Evolutionary conservation across 2,888 invertebrate genomes (phyloP).

Genomic region (Lottia scabra): DNA sequence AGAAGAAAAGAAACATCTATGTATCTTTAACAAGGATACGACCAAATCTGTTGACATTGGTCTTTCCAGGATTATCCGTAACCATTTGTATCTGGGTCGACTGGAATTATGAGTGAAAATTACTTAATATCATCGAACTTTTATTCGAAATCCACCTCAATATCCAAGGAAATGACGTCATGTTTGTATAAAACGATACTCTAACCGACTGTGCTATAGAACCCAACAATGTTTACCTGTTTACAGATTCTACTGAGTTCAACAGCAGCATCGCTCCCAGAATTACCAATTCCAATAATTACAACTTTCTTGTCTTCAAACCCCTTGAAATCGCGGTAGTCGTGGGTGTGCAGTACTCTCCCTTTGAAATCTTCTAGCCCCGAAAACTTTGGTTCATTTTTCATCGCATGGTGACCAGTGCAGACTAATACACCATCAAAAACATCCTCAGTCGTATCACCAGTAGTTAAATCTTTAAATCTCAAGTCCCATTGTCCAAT

Average conservation of each 20-base stretch:
- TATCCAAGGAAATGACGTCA: too few species aligned
- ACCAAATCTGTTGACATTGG: too few species aligned
- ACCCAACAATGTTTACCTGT: slow-evolving; percentile 58
- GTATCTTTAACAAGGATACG: too few species aligned
- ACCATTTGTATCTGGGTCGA: too few species aligned
- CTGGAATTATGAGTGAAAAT: too few species aligned
- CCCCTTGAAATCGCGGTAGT: slow-evolving; percentile 51
- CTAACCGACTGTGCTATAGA: too few species aligned
- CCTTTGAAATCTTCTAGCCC: slow-evolving; percentile 57
- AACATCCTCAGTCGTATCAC: slow-evolving; percentile 28
- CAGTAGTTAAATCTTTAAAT: slow-evolving; percentile 43
- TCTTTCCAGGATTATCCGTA: too few species aligned
- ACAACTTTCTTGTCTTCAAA: slow-evolving; percentile 67
- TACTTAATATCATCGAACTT: too few species aligned
- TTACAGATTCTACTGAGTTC: slow-evolving; percentile 64
- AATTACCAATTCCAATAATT: slow-evolving; percentile 72
- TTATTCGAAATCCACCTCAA: too few species aligned
- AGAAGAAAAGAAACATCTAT: too few species aligned
- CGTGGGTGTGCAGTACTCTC: slow-evolving; percentile 55
- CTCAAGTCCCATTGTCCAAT: slow-evolving; percentile 59
- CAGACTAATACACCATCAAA: slow-evolving; percentile 61
- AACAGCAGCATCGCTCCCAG: slow-evolving; percentile 70
- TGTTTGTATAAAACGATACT: too few species aligned
- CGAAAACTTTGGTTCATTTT: slow-evolving; percentile 44
- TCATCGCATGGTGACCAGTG: slow-evolving; percentile 58